phyloP scores from a whole-genome alignment of 2,888 invertebrate genomes.

The Epinotia bilunana region DNA sequence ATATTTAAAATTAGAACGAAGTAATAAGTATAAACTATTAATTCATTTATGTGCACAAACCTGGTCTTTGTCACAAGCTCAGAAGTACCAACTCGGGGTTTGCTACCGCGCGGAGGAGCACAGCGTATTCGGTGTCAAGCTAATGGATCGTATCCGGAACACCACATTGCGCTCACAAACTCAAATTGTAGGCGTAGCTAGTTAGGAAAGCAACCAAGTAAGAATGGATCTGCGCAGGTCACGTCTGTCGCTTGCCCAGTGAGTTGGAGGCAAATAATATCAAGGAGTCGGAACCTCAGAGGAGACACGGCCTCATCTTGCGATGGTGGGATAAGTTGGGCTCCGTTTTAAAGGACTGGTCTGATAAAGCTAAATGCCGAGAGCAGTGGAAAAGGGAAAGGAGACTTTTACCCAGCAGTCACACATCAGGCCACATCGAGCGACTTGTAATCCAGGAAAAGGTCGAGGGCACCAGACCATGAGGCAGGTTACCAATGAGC shows the following conservation, averaged over 20 bases:
- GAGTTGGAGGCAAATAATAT: neutral
- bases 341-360: neutral
- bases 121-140: neutral
- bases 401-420: neutral
- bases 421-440: no score
- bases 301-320: neutral
- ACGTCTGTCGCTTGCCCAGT: neutral
- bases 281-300: neutral
- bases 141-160: neutral
- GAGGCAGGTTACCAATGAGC: no score
- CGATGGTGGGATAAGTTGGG: neutral
- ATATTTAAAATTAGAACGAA: no score
- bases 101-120: neutral
- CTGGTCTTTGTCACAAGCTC: neutral
- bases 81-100: neutral
- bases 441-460: no score
- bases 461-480: no score
- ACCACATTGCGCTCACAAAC: neutral
- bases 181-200: neutral
- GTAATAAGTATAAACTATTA: no score
- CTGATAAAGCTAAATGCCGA: neutral
- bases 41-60: no score
- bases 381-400: no score
- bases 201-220: neutral
- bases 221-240: neutral